Conservation (phyloP, 2,888 invertebrate species). For the Acheta domesticus region DNA sequence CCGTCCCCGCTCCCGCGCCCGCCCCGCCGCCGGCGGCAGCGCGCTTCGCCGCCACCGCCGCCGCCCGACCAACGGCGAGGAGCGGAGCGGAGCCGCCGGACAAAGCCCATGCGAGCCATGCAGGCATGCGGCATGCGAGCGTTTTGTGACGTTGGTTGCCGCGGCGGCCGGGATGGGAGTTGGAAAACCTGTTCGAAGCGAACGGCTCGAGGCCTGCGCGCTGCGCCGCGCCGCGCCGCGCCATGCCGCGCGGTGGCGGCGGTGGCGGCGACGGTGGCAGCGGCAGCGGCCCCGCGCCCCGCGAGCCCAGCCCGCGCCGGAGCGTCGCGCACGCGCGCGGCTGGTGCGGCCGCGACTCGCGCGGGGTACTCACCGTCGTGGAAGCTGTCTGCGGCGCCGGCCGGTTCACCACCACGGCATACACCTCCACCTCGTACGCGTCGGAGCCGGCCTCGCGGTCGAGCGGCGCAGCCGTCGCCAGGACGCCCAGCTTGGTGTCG, state of each 20-base stretch:
- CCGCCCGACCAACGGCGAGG: too few species aligned
- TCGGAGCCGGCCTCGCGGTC: conserved; percentile 81
- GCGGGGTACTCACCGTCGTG: conserved; percentile 68
- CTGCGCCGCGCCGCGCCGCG: neutral
- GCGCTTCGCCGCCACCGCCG: too few species aligned
- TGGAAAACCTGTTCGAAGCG: too few species aligned
- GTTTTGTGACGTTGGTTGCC: too few species aligned
- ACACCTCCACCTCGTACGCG: conserved; percentile 79
- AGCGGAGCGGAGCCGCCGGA: too few species aligned
- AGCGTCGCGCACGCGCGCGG: neutral
- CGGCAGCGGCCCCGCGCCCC: neutral
- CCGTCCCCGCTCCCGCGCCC: too few species aligned
- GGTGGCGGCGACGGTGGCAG: neutral
- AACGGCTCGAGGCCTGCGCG: neutral
- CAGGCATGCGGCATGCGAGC: too few species aligned
- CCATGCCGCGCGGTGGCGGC: neutral
- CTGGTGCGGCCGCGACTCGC: too few species aligned
- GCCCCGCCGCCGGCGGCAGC: too few species aligned
- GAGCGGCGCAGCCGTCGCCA: conserved; percentile 78
- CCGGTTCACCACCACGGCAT: conserved; percentile 73
- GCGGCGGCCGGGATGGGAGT: too few species aligned
- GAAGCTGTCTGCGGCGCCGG: conserved; percentile 67
- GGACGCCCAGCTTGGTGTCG: conserved; percentile 80
- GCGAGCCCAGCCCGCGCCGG: neutral
- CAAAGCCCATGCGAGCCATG: too few species aligned